phyloP scores from a whole-genome alignment of 2,797 vertebrate genomes.

The Myotis findleyi region DNA sequence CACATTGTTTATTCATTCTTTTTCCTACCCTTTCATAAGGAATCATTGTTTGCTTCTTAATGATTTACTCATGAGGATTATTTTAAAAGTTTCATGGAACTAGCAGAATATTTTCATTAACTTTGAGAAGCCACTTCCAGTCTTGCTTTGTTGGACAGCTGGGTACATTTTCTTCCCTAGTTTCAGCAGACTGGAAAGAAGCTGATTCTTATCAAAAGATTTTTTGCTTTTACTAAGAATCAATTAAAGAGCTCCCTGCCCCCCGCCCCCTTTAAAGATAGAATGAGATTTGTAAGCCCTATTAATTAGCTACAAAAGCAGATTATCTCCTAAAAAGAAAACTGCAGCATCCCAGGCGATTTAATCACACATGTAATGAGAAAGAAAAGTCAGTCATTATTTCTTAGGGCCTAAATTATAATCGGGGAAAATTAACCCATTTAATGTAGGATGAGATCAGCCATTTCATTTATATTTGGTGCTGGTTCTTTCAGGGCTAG shows the following conservation, averaged over 20 bases:
- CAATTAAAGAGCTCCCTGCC: conserved; percentile 12
- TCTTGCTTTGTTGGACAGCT: neutral
- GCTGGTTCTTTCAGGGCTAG: neutral
- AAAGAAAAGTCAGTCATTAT: conserved; percentile 65
- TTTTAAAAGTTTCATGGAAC: conserved; percentile 44
- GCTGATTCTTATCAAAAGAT: conserved; percentile 56
- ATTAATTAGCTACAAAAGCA: conserved; percentile 71
- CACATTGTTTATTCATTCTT: neutral
- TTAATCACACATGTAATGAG: conserved; percentile 70
- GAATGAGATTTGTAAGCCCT: conserved; percentile 68
- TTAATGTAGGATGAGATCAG: conserved; percentile 7
- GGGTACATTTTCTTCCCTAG: neutral
- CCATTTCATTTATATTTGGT: conserved; percentile 53
- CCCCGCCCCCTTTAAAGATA: neutral
- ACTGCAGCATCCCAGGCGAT: conserved; percentile 43
- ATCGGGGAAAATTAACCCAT: conserved; percentile 54
- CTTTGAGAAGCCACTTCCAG: conserved; percentile 40
- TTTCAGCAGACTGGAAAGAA: conserved; percentile 34
- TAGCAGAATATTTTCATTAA: conserved; percentile 40
- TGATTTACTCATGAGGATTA: conserved; percentile 12
- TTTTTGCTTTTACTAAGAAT: conserved; percentile 65
- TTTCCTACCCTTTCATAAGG: neutral
- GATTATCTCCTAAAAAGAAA: conserved; percentile 70
- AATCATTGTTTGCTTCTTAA: conserved; percentile 19
- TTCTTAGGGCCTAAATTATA: conserved; percentile 35